These are phyloP conservation scores for Cheirogaleus major DNA, from an alignment of 2,797 vertebrate genomes.

Conservation along the genomic window DNA sequence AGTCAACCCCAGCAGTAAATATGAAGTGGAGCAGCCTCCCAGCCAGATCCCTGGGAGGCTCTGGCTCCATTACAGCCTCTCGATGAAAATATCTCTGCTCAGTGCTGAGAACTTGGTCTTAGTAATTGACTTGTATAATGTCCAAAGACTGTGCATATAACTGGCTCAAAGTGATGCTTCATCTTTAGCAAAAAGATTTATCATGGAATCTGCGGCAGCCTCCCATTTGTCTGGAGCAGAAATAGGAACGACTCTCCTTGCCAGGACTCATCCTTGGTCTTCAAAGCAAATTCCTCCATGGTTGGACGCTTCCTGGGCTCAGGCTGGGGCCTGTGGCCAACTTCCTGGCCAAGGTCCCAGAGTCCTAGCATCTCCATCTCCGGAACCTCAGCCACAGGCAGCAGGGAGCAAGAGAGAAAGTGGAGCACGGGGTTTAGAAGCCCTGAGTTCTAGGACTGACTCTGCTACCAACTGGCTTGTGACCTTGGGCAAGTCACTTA, in stretches of 20 bases:
- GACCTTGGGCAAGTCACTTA: neutral
- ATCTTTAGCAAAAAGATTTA: slow-evolving; percentile 77
- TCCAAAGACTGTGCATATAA: slow-evolving; percentile 64
- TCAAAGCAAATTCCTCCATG: slow-evolving; percentile 74
- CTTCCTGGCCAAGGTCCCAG: slow-evolving; percentile 51
- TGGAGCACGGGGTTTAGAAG: neutral
- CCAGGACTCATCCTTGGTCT: slow-evolving; percentile 75
- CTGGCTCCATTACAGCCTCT: neutral
- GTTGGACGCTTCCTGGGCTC: slow-evolving; percentile 48
- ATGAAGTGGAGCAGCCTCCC: neutral
- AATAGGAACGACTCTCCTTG: slow-evolving; percentile 57
- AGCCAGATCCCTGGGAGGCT: neutral
- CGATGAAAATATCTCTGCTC: slow-evolving; percentile 65
- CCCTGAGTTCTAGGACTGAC: neutral
- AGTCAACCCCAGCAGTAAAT: neutral
- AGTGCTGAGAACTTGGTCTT: slow-evolving; percentile 52
- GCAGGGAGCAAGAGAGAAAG: neutral
- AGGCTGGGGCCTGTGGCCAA: slow-evolving; percentile 27
- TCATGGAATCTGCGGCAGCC: slow-evolving; percentile 60
- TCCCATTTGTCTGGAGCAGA: slow-evolving; percentile 69
- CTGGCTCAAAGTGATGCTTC: slow-evolving; percentile 58
- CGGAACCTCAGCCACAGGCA: neutral
- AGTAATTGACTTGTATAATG: slow-evolving; percentile 77
- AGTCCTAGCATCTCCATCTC: neutral
- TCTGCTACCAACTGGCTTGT: neutral